Evolutionary conservation across 1,140 invertebrate species (phyloP).

Genomic region (Drosophila repleta): DNA sequence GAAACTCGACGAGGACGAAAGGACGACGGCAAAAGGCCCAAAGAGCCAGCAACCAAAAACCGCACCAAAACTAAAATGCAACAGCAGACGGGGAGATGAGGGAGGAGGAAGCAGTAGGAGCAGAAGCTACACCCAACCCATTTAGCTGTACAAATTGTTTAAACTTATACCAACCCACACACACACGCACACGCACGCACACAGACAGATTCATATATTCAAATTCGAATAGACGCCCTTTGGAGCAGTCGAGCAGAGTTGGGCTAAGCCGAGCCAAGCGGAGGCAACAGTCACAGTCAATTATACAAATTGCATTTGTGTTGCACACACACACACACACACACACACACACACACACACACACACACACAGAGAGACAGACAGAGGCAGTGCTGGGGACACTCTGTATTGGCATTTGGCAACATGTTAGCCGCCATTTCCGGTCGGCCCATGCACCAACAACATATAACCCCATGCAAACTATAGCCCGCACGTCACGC

Average conservation of each 20-base stretch:
- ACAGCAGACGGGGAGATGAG: no score
- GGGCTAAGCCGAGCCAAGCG: slow-evolving; percentile 11
- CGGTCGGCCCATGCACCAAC: slow-evolving; percentile 26
- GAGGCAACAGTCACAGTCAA: slow-evolving; percentile 73
- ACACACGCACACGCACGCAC: slow-evolving; percentile 23
- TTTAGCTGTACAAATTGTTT: slow-evolving; percentile 66
- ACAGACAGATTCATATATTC: slow-evolving; percentile 27
- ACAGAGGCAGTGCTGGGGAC: slow-evolving; percentile 17
- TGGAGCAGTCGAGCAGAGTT: slow-evolving; percentile 21
- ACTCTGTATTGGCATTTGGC: slow-evolving; percentile 49
- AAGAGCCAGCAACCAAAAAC: slow-evolving; percentile 53
- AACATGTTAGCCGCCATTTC: slow-evolving; percentile 54
- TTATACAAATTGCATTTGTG: slow-evolving; percentile 80
- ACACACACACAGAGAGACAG: slow-evolving; percentile 11
- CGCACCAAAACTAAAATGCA: slow-evolving; percentile 70
- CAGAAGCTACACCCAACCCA: slow-evolving; percentile 2
- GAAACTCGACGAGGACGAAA: slow-evolving; percentile 50
- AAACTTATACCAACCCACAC: slow-evolving; percentile 60
- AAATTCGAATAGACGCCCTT: slow-evolving; percentile 55
- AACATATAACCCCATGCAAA: slow-evolving; percentile 21
- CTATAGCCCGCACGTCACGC: slow-evolving; percentile 20
- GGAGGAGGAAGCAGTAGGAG: neutral
- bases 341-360: slow-evolving; percentile 12
- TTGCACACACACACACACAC: slow-evolving; percentile 32
- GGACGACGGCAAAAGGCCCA: slow-evolving; percentile 22